phyloP scores from a whole-genome alignment of 2,888 invertebrate genomes.

The Venustoraphidia nigricollis region DNA sequence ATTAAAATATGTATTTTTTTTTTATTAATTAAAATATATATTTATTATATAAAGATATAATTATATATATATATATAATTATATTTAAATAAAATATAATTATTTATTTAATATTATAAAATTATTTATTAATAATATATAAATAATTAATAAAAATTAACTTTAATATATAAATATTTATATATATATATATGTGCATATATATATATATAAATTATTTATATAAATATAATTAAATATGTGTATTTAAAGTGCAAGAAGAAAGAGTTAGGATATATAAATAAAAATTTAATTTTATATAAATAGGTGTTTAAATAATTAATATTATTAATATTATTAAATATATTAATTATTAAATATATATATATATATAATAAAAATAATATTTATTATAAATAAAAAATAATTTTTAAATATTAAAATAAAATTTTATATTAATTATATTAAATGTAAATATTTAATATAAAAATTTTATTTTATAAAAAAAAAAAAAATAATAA shows the following conservation, averaged over 20 bases:
- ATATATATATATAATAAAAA: slow-evolving; percentile 24
- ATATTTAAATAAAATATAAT: slow-evolving; percentile 14
- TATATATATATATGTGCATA: slow-evolving; percentile 15
- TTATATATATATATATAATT: slow-evolving; percentile 17
- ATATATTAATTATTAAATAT: slow-evolving; percentile 19
- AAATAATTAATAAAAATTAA: slow-evolving; percentile 9
- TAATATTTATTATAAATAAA: slow-evolving; percentile 6
- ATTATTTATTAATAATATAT: slow-evolving; percentile 8
- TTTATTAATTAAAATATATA: slow-evolving; percentile 7
- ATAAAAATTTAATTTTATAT: too few relatives aligned
- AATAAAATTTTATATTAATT: too few relatives aligned
- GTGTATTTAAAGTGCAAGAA: slow-evolving; percentile 15
- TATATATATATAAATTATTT: slow-evolving; percentile 13
- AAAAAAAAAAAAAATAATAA: too few relatives aligned
- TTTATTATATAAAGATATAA: slow-evolving; percentile 12
- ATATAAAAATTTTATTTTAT: too few relatives aligned
- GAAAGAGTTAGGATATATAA: too few relatives aligned
- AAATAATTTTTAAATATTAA: too few relatives aligned
- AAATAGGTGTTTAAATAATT: too few relatives aligned
- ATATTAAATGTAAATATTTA: too few relatives aligned
- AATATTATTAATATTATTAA: too few relatives aligned
- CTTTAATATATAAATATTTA: slow-evolving; percentile 16
- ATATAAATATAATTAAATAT: slow-evolving; percentile 15
- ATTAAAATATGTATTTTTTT: slow-evolving; percentile 5
- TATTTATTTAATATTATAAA: slow-evolving; percentile 8